Conservation (phyloP, 2,888 invertebrate genomes). For the Selenia dentaria region DNA sequence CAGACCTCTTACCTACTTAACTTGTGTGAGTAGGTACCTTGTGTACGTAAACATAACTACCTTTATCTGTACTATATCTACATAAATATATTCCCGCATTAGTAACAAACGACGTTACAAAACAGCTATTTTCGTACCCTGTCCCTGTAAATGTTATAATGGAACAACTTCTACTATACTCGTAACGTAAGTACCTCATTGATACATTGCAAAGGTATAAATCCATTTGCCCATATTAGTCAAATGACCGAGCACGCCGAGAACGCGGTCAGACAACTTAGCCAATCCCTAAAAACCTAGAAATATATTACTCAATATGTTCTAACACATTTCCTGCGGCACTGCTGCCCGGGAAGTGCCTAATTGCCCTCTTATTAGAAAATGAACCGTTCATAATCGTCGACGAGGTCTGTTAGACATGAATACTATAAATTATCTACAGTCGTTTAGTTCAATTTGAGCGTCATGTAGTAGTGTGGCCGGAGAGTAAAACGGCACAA, state of each 20-base stretch:
- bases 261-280: constrained; percentile 26
- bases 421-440: constrained; percentile 32
- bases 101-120: no score
- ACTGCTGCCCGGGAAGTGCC: constrained; percentile 39
- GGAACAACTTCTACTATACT: no score
- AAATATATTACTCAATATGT: constrained; percentile 30
- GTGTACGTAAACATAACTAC: no score
- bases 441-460: constrained; percentile 25
- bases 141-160: no score
- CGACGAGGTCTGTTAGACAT: constrained; percentile 39
- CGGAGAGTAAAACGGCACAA: constrained; percentile 26
- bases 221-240: constrained; percentile 16
- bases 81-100: no score
- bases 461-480: constrained; percentile 3
- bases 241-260: constrained; percentile 15
- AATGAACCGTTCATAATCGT: constrained; percentile 41
- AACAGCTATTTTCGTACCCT: no score
- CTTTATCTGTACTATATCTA: no score
- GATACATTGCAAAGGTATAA: constrained; percentile 10
- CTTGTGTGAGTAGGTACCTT: no score
- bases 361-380: constrained; percentile 41
- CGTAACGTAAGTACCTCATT: no score
- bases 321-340: constrained; percentile 37
- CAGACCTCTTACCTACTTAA: no score
- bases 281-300: constrained; percentile 29